These are phyloP conservation scores for Dryomyza anilis DNA, from an alignment of 2,888 invertebrate genomes.

Conservation along the genomic window DNA sequence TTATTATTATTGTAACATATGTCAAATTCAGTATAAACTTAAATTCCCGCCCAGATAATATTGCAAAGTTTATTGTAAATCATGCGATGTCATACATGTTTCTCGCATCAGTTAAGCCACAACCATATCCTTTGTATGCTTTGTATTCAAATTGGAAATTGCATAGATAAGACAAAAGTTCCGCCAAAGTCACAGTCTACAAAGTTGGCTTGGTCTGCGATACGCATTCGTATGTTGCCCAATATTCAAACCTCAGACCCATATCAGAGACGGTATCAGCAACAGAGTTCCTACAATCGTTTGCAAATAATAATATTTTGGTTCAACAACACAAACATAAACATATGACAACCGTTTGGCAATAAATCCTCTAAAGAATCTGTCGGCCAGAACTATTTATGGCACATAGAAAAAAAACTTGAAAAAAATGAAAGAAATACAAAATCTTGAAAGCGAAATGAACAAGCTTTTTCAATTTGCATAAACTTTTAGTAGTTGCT, in stretches of 20 bases:
- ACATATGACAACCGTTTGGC: conserved; percentile 31
- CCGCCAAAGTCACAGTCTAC: not conserved
- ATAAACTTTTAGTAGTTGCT: conserved; percentile 25
- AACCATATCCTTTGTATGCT: conserved; percentile 7
- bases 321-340: too few relatives aligned
- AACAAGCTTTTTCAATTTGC: conserved; percentile 44
- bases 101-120: conserved; percentile 20
- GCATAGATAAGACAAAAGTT: conserved; percentile 10
- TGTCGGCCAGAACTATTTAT: not conserved
- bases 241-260: too few relatives aligned
- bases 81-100: conserved; percentile 4
- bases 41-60: conserved; percentile 2
- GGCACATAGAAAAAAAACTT: not conserved
- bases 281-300: too few relatives aligned
- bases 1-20: too few relatives aligned
- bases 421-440: not conserved
- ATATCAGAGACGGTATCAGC: too few relatives aligned
- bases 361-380: conserved; percentile 44
- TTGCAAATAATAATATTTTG: too few relatives aligned
- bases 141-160: not conserved
- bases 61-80: conserved; percentile 7
- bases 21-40: too few relatives aligned
- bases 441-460: conserved; percentile 28
- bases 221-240: not conserved
- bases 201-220: conserved; percentile 9